Evolutionary conservation across 2,888 invertebrate genomes (phyloP).

Genomic region (Stenichneumon culpator): DNA sequence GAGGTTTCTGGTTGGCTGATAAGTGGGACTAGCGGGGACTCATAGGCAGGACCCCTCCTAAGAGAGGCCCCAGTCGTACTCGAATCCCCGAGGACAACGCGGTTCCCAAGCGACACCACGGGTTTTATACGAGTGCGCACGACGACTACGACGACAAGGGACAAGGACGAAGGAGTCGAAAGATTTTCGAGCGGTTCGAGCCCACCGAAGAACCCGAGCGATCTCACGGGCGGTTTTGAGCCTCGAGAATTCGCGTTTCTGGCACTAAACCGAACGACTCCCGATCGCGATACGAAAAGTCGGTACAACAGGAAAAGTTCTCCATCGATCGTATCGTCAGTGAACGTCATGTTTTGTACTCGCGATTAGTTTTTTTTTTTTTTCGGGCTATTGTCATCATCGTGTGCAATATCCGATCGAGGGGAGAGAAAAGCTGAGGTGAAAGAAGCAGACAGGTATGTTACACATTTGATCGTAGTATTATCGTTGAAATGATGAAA

Average conservation of each 20-base stretch:
- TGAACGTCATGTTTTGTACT: neutral
- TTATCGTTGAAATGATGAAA: too few relatives aligned
- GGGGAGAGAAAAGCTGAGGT: neutral
- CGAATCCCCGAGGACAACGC: constrained; percentile 81
- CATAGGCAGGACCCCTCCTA: constrained; percentile 84
- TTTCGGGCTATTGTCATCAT: neutral
- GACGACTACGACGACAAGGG: constrained; percentile 49
- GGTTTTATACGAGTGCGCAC: constrained; percentile 69
- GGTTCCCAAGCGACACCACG: constrained; percentile 59
- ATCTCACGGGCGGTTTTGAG: neutral
- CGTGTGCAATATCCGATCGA: neutral
- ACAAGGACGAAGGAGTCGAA: constrained; percentile 24
- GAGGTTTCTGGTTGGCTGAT: constrained; percentile 84
- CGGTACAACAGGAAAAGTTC: neutral
- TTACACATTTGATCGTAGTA: too few relatives aligned
- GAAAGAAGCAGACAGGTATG: too few relatives aligned
- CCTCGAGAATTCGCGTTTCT: neutral
- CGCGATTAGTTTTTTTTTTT: neutral
- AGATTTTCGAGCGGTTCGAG: neutral
- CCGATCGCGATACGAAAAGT: neutral
- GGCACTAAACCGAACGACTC: neutral
- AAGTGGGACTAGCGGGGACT: constrained; percentile 85
- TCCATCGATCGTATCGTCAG: neutral
- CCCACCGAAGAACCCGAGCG: neutral
- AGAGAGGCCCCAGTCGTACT: constrained; percentile 84